Percentiles rank a stretch among this genome's conserved stretches.
phyloP scores from a whole-genome alignment of 2,888 invertebrate species.

The Napeogenes inachia region DNA sequence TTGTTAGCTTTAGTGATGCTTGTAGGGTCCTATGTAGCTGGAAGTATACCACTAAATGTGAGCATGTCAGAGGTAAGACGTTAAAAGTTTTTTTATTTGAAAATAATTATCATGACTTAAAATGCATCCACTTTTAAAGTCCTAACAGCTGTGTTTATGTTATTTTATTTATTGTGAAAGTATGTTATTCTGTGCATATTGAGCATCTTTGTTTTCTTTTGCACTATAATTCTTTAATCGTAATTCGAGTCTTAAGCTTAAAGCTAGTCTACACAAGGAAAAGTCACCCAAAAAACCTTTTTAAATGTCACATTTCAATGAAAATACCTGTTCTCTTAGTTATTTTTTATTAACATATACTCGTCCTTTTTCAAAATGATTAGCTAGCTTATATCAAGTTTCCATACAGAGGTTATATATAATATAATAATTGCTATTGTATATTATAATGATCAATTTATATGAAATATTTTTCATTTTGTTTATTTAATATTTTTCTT shows the following conservation, averaged over 20 bases:
- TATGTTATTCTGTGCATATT: not conserved
- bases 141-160: slow-evolving; percentile 12
- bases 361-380: no score
- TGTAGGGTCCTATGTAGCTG: slow-evolving; percentile 95
- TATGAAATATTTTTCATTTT: no score
- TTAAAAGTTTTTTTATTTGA: not conserved
- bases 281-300: no score
- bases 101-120: not conserved
- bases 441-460: no score
- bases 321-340: no score
- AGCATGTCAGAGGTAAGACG: slow-evolving; percentile 92
- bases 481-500: not conserved
- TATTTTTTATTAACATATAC: no score
- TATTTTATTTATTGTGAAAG: not conserved
- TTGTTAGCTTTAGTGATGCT: slow-evolving; percentile 95
- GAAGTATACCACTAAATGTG: slow-evolving; percentile 95
- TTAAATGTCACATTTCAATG: no score
- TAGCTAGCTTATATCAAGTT: no score
- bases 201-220: not conserved
- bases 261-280: no score
- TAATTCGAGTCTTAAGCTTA: no score
- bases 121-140: not conserved
- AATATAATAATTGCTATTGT: no score
- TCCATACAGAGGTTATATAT: no score
- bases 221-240: not conserved